Evolutionary conservation across 1,140 invertebrate species (phyloP).

Genomic region (Habropoda laboriosa): DNA sequence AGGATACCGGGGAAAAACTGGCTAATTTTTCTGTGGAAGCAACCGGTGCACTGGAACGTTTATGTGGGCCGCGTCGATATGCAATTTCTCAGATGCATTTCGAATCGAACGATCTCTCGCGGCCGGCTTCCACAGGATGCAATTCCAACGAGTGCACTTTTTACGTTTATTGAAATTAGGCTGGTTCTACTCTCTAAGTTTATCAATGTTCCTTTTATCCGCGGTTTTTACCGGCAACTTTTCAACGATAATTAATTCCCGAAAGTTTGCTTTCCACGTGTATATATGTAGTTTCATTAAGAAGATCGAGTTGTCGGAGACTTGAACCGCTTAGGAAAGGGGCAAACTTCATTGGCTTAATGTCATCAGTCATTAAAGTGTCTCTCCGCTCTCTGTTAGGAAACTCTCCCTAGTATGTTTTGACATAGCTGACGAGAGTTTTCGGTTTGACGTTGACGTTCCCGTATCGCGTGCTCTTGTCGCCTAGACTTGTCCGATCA

Average conservation of each 20-base stretch:
- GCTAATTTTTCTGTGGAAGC: conserved; percentile 67
- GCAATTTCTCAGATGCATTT: conserved; percentile 9
- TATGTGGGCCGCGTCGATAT: conserved; percentile 37
- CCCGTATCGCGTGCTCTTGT: background rate
- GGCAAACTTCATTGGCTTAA: background rate
- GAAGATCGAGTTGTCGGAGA: background rate
- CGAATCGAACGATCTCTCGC: background rate
- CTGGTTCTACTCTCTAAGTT: background rate
- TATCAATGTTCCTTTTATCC: too few relatives aligned
- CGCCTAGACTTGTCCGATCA: background rate
- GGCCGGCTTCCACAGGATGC: background rate
- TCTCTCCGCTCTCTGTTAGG: background rate
- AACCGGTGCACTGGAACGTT: too few relatives aligned
- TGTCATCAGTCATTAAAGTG: background rate
- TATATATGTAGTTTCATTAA: background rate
- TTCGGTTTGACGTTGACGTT: conserved; percentile 2
- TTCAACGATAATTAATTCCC: background rate
- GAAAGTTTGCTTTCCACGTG: background rate
- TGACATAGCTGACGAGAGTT: conserved; percentile 6
- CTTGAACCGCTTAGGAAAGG: background rate
- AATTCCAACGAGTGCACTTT: conserved; percentile 18
- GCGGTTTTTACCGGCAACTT: too few relatives aligned
- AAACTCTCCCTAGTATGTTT: background rate
- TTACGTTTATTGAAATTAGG: conserved; percentile 23
- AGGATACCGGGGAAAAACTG: conserved; percentile 69